Evolutionary conservation across 92 coral and sea anemone genomes (phyloP).

Genomic region (Porites lobata): DNA sequence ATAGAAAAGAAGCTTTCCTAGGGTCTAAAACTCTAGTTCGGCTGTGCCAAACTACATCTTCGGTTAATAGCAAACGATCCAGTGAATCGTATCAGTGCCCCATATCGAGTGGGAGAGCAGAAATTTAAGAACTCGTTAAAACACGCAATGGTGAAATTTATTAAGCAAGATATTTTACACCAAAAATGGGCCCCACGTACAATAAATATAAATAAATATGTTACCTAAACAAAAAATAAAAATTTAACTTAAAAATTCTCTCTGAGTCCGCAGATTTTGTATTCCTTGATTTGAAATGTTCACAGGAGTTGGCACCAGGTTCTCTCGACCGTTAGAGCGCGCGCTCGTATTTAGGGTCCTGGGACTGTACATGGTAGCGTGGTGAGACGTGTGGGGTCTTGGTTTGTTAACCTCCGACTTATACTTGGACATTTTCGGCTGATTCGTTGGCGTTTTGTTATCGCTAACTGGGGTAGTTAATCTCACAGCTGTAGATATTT

Average conservation of each 20-base stretch:
- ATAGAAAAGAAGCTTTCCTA: too few relatives aligned
- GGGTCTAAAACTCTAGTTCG: too few relatives aligned
- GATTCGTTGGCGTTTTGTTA: slow-evolving; percentile 4
- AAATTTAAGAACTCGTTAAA: too few relatives aligned
- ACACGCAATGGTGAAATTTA: too few relatives aligned
- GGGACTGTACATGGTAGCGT: slow-evolving; percentile 65
- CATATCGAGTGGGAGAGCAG: too few relatives aligned
- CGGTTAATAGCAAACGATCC: too few relatives aligned
- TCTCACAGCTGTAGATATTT: slow-evolving; percentile 56
- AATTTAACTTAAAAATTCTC: slow-evolving; percentile 26
- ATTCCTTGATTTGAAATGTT: slow-evolving; percentile 83
- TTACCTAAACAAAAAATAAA: too few relatives aligned
- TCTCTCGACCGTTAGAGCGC: slow-evolving; percentile 57
- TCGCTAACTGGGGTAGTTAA: slow-evolving; percentile 47
- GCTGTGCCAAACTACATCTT: too few relatives aligned
- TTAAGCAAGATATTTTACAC: too few relatives aligned
- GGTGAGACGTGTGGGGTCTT: slow-evolving; percentile 84
- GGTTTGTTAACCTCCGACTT: slow-evolving; percentile 1
- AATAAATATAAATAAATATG: too few relatives aligned
- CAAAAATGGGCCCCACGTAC: too few relatives aligned
- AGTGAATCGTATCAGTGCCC: too few relatives aligned
- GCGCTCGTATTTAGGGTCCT: slow-evolving; percentile 61
- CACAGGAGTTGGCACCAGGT: slow-evolving; percentile 76
- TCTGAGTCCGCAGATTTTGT: slow-evolving; percentile 38
- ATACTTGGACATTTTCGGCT: not conserved